Evolutionary conservation across 2,888 invertebrate genomes (phyloP), one percentile per base, ranked within the genome.

Genomic region (Ariolimax columbianus): DNA sequence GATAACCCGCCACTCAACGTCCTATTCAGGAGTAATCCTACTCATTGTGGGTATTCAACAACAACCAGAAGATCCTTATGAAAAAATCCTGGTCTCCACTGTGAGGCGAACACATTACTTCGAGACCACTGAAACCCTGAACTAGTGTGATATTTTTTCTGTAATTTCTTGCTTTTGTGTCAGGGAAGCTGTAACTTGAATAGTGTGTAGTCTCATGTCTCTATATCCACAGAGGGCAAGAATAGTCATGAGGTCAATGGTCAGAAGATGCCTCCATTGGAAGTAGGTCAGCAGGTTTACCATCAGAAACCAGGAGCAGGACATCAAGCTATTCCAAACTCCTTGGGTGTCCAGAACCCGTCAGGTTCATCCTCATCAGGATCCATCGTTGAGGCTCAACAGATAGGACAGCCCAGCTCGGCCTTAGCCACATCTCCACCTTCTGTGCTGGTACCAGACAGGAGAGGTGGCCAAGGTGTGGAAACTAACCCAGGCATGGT

Each of bases 391-490:
- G 81, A 81, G 17, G 33, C 11, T 40, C 81, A 70, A 26, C 68
- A 51, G n/a, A 72, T 81, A 55, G 70, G 33, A 30, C 81, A 47
- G n/a, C 17, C 36, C 14, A 14, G 36, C 68, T 23, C 79, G 30
- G 30, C 14, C 14, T 19, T 40, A 9, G 30, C 30, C n/a, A 47
- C 75, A 0, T 72, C 81, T 11, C 72, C 70, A 23, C 33, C 72
- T 23, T 33, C 55, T 3, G 36, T 55, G 19, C 19, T 72, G 70
- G 26, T 47, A 70, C 43, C 81, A 26, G 81, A 81, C 33, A 70
- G 80, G 55, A 81, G 81, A n/a, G 72, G 51, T 70, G 81, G 70
- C 23, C 43, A 63, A 51, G 81, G 81, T 33, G 36, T 72, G 47
- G 81, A 72, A 33, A 33, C 81, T 11, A 36, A 19, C 23, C 36